Evolutionary conservation across 2,888 invertebrate species (phyloP).

Genomic region (Ochropacha duplaris): DNA sequence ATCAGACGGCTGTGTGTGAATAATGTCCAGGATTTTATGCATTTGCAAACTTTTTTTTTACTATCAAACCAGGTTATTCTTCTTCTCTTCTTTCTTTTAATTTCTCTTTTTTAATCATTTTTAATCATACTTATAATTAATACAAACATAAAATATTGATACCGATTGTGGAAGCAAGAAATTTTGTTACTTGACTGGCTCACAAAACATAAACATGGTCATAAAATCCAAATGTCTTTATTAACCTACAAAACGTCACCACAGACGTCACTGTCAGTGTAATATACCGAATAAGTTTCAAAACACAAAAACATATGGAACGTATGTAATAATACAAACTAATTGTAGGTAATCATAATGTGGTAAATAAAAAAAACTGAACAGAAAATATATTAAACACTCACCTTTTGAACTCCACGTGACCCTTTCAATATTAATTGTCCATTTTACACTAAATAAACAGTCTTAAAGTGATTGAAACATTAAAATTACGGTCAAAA

Average conservation of each 20-base stretch:
- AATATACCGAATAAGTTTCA: neutral
- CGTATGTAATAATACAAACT: no score
- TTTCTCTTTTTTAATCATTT: no score
- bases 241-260: neutral
- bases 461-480: constrained; percentile 23
- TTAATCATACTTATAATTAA: no score
- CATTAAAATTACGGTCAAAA: constrained; percentile 2
- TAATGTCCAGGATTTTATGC: no score
- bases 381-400: constrained; percentile 21
- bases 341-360: neutral
- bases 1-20: no score
- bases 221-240: neutral
- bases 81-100: no score
- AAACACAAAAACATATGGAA: neutral
- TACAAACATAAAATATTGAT: neutral
- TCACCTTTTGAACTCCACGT: constrained; percentile 51
- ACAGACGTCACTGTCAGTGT: neutral
- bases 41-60: no score
- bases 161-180: neutral
- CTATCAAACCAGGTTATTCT: no score
- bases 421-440: constrained; percentile 38
- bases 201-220: neutral
- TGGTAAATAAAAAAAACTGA: constrained; percentile 7
- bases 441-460: constrained; percentile 51
- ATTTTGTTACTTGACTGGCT: no score